A percentile compares a stretch with the other conserved stretches of the same genome.
phyloP scores from a whole-genome alignment of 2,797 vertebrate genomes.

The Smutsia gigantea region DNA sequence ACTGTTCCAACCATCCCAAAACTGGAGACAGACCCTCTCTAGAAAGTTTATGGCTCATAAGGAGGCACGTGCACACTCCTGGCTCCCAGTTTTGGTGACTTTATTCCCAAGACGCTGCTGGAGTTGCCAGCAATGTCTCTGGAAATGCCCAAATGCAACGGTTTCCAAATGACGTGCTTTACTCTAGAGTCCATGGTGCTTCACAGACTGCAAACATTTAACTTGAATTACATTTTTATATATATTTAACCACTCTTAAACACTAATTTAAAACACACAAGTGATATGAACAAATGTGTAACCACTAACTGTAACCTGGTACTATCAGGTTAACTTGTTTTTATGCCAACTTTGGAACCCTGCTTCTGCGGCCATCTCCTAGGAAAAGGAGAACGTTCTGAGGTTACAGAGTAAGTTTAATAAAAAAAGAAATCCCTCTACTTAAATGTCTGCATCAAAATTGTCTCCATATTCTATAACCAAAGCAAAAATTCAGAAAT shows the following conservation, averaged over 20 bases:
- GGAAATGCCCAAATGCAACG: background rate
- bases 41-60: background rate
- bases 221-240: background rate
- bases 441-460: conserved; percentile 24
- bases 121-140: background rate
- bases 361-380: background rate
- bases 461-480: background rate
- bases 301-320: background rate
- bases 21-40: background rate
- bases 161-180: background rate
- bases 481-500: conserved; percentile 28
- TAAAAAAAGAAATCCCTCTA: background rate
- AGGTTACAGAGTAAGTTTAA: background rate
- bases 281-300: background rate
- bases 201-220: conserved; percentile 1
- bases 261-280: background rate
- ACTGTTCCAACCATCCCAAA: background rate
- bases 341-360: background rate
- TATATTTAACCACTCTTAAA: background rate
- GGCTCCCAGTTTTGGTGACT: background rate
- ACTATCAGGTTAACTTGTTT: background rate
- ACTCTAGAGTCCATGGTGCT: background rate
- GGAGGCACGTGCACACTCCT: background rate
- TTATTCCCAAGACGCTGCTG: background rate
- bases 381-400: background rate